Percentiles rank a stretch among this genome's conserved stretches.
These are phyloP conservation scores for Archaeoteleia sp. DNA, from an alignment of 2,888 invertebrate species.

Conservation along the genomic window DNA sequence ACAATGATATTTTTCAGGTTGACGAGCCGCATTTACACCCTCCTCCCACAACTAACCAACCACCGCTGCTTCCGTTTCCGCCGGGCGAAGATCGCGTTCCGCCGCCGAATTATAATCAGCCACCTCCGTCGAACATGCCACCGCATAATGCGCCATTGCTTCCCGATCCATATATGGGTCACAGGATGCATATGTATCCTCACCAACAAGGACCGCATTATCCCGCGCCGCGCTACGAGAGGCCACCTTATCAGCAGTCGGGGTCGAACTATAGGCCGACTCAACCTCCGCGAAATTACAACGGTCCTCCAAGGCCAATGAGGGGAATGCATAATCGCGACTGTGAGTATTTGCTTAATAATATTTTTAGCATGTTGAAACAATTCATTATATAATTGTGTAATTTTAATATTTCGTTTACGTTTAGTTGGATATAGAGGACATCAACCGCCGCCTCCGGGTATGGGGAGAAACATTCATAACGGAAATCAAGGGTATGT, in stretches of 20 bases:
- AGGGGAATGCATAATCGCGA: constrained; percentile 72
- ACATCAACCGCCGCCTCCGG: constrained; percentile 79
- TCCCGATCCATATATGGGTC: constrained; percentile 71
- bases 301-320: constrained; percentile 70
- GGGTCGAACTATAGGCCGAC: constrained; percentile 67
- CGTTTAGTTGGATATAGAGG: constrained; percentile 66
- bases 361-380: not conserved
- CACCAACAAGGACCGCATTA: constrained; percentile 68
- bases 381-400: constrained; percentile 4
- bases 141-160: constrained; percentile 68
- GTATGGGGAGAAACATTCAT: constrained; percentile 75
- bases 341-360: constrained; percentile 44
- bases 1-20: constrained; percentile 66
- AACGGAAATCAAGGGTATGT: constrained; percentile 77
- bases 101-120: constrained; percentile 64
- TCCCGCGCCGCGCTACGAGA: constrained; percentile 67
- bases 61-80: constrained; percentile 69
- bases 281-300: constrained; percentile 71
- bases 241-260: constrained; percentile 70
- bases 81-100: constrained; percentile 71
- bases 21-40: constrained; percentile 72
- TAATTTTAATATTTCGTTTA: not conserved
- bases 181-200: constrained; percentile 70
- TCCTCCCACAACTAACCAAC: constrained; percentile 62
- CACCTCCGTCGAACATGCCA: constrained; percentile 63